phyloP scores from a whole-genome alignment of 2,888 invertebrate species.

The Sussaba pulchella region DNA sequence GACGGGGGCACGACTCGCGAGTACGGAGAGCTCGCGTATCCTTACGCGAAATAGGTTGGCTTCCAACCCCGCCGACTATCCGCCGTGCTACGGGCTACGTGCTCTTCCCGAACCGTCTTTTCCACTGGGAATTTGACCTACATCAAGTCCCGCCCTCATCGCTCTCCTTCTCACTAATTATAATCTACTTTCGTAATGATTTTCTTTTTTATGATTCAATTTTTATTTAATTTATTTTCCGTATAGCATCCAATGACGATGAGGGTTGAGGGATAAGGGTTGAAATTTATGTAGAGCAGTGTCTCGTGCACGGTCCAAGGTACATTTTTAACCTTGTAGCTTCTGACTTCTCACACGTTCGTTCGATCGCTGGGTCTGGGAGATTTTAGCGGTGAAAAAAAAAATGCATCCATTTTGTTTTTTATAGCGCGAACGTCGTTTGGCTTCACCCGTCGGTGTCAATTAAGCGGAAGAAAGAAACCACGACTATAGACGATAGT shows the following conservation, averaged over 20 bases:
- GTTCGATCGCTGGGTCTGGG: background rate
- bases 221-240: constrained; percentile 10
- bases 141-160: constrained; percentile 62
- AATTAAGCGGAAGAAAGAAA: no score
- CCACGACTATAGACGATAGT: no score
- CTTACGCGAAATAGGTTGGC: constrained; percentile 63
- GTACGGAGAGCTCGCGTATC: constrained; percentile 47
- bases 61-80: constrained; percentile 8
- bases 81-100: constrained; percentile 5
- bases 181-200: background rate
- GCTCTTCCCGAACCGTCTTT: constrained; percentile 66
- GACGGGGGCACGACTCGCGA: no score
- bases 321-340: background rate
- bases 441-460: no score
- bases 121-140: constrained; percentile 77
- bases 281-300: background rate
- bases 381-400: background rate
- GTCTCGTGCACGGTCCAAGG: background rate
- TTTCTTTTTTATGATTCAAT: background rate
- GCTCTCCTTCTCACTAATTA: background rate
- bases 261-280: no score
- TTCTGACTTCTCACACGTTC: background rate
- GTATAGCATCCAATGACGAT: no score
- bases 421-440: no score
- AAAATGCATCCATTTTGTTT: no score